phyloP scores from a whole-genome alignment of 2,888 invertebrate species.

The Prostheceraeus crozeri region DNA sequence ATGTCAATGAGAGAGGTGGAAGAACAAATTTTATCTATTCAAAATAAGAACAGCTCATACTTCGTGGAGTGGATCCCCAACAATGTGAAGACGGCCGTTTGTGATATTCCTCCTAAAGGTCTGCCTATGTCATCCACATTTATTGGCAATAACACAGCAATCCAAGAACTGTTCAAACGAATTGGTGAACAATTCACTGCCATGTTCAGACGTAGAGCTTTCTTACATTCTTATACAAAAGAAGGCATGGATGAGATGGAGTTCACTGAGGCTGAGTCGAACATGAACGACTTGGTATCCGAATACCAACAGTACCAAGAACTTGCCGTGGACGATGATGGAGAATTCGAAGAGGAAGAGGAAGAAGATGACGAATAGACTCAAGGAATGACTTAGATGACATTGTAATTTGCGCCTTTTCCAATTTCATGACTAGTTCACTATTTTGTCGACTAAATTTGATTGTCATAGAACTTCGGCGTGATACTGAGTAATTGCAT shows the following conservation, averaged over 20 bases:
- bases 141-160: conserved; percentile 58
- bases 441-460: no score
- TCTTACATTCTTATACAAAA: conserved; percentile 35
- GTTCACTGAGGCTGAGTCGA: conserved; percentile 36
- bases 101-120: conserved; percentile 79
- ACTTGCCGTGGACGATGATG: conserved; percentile 28
- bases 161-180: conserved; percentile 43
- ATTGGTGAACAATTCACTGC: conserved; percentile 50
- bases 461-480: no score
- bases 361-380: no score
- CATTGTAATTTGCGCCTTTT: no score
- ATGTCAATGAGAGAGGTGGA: conserved; percentile 47
- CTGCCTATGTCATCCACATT: conserved; percentile 80
- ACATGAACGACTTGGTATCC: conserved; percentile 31
- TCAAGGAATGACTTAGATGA: no score
- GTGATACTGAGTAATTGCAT: no score
- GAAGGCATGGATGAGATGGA: conserved; percentile 38
- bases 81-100: conserved; percentile 78
- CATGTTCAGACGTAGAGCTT: conserved; percentile 64
- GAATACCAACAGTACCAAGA: conserved; percentile 37
- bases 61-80: conserved; percentile 81
- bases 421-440: no score
- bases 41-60: conserved; percentile 78
- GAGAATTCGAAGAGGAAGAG: no score
- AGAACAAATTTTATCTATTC: conserved; percentile 80